These are phyloP conservation scores for Druceiella hillmani DNA, from an alignment of 2,888 invertebrate genomes.

Conservation along the genomic window DNA sequence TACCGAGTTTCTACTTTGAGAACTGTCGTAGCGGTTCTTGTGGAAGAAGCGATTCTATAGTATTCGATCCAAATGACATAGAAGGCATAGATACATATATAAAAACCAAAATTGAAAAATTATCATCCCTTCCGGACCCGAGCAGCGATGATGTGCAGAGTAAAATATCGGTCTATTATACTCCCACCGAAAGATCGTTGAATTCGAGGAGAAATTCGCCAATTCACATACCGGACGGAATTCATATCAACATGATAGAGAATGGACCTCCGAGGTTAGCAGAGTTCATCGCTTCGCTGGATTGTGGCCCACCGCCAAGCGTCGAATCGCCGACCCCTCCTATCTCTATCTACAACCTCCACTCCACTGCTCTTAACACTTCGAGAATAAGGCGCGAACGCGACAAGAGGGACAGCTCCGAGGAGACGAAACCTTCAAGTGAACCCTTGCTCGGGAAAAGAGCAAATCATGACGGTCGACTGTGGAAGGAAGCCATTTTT, in stretches of 20 bases:
- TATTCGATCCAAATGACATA: conserved; percentile 61
- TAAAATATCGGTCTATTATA: conserved; percentile 73
- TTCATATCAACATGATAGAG: conserved; percentile 65
- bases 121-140: conserved; percentile 48
- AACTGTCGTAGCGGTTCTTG: conserved; percentile 86
- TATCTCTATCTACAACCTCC: conserved; percentile 24
- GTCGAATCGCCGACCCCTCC: conserved; percentile 26
- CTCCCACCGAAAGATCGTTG: conserved; percentile 67
- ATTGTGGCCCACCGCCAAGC: conserved; percentile 29
- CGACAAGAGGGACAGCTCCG: conserved; percentile 25
- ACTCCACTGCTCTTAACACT: conserved; percentile 26
- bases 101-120: conserved; percentile 59
- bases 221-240: conserved; percentile 46
- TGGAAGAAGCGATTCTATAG: conserved; percentile 68
- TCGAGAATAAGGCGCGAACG: conserved; percentile 26
- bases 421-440: conserved; percentile 36
- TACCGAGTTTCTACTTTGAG: conserved; percentile 86
- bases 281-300: conserved; percentile 37
- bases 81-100: conserved; percentile 62
- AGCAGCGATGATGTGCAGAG: conserved; percentile 59
- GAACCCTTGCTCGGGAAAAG: conserved; percentile 38
- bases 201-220: conserved; percentile 44
- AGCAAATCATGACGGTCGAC: conserved; percentile 23
- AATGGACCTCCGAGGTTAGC: conserved; percentile 37
- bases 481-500: too few relatives aligned